phyloP scores from a whole-genome alignment of 2,888 invertebrate genomes.

The Oscheius sp. region DNA sequence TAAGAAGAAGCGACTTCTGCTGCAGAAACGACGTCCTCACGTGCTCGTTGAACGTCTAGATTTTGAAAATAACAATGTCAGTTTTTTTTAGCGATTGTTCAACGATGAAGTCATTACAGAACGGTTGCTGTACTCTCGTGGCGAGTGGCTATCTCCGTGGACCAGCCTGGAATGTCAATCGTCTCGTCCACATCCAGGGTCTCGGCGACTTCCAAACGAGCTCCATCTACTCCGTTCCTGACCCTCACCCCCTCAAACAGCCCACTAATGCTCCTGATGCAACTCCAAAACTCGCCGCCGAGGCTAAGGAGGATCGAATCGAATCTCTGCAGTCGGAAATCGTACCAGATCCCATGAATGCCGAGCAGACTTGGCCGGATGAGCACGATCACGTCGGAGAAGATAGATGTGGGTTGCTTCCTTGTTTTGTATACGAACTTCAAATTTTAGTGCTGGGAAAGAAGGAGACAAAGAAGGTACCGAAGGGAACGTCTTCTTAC shows the following conservation, averaged over 20 bases:
- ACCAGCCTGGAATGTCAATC: constrained; percentile 85
- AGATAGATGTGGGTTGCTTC: constrained; percentile 18
- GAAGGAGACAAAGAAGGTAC: constrained; percentile 82
- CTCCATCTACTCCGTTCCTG: constrained; percentile 74
- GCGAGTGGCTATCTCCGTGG: constrained; percentile 90
- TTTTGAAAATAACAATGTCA: constrained; percentile 75
- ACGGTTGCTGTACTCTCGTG: constrained; percentile 74
- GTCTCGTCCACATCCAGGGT: constrained; percentile 89
- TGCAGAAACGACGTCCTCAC: constrained; percentile 86
- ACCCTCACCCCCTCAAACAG: constrained; percentile 55
- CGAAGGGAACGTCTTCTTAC: constrained; percentile 95
- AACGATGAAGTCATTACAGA: constrained; percentile 36
- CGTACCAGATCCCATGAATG: constrained; percentile 85
- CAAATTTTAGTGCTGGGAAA: constrained; percentile 43
- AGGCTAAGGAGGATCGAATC: constrained; percentile 73
- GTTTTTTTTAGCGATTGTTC: background rate
- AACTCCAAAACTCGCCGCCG: constrained; percentile 13
- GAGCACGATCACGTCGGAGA: constrained; percentile 83
- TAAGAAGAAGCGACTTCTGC: constrained; percentile 83
- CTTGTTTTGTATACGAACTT: background rate
- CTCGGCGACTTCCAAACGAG: constrained; percentile 92
- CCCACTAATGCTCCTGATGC: background rate
- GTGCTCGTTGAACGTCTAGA: constrained; percentile 85
- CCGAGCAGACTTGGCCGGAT: constrained; percentile 96
- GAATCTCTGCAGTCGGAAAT: constrained; percentile 80